These are phyloP conservation scores for Cuniculus paca DNA, from an alignment of 2,797 vertebrate species.

Conservation along the genomic window DNA sequence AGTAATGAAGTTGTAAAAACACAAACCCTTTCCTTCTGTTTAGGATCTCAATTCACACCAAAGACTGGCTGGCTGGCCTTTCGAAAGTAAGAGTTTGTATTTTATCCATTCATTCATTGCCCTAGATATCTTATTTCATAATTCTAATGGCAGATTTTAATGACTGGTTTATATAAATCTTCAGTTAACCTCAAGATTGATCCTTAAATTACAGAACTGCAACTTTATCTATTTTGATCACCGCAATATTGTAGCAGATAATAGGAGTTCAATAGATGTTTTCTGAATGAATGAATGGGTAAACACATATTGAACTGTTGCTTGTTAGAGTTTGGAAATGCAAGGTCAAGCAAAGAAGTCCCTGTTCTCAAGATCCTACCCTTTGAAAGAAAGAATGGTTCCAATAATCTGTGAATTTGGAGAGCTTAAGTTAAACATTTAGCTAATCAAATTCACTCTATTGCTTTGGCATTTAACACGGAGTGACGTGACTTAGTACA, in stretches of 20 bases:
- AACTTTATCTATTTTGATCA: constrained; percentile 39
- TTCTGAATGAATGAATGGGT: constrained; percentile 33
- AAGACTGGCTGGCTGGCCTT: neutral
- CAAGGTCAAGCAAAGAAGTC: neutral
- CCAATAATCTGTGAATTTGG: neutral
- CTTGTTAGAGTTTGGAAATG: constrained; percentile 27
- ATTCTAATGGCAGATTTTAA: constrained; percentile 13
- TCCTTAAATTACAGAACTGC: neutral
- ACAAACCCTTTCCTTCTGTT: constrained; percentile 62
- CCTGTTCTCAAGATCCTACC: neutral
- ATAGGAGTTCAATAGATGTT: neutral
- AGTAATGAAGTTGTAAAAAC: constrained; percentile 53
- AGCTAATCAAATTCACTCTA: neutral
- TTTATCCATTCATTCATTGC: neutral
- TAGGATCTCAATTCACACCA: constrained; percentile 61
- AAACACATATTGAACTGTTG: neutral
- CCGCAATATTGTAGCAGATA: neutral
- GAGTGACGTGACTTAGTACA: neutral
- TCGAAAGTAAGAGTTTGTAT: neutral
- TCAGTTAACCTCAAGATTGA: neutral
- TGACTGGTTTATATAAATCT: constrained; percentile 21
- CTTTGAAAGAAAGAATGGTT: neutral
- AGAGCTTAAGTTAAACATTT: neutral
- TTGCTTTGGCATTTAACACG: neutral
- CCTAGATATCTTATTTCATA: constrained; percentile 17